Evolutionary conservation across 2,797 vertebrate genomes (phyloP).

Genomic region (Staurois parvus): DNA sequence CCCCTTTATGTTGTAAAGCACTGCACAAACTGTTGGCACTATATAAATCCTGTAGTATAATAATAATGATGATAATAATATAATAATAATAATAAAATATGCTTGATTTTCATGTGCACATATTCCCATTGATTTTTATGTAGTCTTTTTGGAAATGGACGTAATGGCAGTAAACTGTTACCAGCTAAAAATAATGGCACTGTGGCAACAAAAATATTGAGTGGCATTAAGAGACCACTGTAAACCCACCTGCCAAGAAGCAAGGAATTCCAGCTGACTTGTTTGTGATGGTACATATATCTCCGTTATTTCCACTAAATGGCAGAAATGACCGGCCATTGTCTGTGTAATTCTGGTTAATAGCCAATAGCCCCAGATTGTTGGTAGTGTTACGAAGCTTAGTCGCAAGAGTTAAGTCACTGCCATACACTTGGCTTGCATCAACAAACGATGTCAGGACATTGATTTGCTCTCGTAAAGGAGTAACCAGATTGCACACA

Average conservation of each 20-base stretch:
- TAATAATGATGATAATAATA: too few species aligned
- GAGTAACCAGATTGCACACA: conserved; percentile 72
- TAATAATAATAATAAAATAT: too few species aligned
- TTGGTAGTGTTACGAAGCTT: conserved; percentile 77
- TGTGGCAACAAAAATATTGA: too few species aligned
- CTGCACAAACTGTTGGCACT: too few species aligned
- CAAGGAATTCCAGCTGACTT: conserved; percentile 81
- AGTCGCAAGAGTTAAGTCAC: conserved; percentile 74
- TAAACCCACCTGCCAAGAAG: conserved; percentile 82
- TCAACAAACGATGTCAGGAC: conserved; percentile 84
- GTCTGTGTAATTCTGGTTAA: conserved; percentile 82
- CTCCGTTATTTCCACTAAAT: conserved; percentile 68
- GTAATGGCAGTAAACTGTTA: too few species aligned
- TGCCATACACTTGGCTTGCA: conserved; percentile 82
- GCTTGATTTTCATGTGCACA: too few species aligned
- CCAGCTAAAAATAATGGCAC: too few species aligned
- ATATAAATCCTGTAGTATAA: too few species aligned
- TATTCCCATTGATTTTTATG: too few species aligned
- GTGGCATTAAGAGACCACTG: too few species aligned
- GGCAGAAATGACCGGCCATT: conserved; percentile 77
- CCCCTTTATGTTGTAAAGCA: too few species aligned
- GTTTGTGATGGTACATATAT: conserved; percentile 82
- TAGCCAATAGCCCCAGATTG: conserved; percentile 77
- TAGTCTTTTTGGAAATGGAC: too few species aligned
- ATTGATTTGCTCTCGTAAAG: conserved; percentile 86